Conservation (phyloP, 2,888 invertebrate species). For the Morpho helenor region DNA sequence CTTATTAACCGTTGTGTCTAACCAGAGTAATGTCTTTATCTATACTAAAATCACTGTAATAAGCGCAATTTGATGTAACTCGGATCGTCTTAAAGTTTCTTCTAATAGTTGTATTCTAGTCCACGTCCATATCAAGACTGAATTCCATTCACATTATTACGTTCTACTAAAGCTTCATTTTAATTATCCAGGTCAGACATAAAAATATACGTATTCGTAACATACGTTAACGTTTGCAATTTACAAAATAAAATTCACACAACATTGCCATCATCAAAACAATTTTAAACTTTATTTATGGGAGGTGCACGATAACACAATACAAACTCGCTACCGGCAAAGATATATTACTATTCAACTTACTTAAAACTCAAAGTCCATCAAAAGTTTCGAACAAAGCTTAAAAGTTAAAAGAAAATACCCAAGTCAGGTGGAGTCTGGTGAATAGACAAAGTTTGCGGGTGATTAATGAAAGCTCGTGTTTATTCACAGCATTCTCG, state of each 20-base stretch:
- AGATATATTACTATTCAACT: constrained; percentile 77
- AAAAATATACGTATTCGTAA: too few species aligned
- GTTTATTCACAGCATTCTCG: constrained; percentile 61
- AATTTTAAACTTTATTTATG: constrained; percentile 16
- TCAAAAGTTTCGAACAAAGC: constrained; percentile 75
- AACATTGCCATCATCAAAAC: constrained; percentile 16
- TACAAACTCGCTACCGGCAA: constrained; percentile 35
- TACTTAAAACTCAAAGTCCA: constrained; percentile 76
- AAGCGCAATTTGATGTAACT: too few species aligned
- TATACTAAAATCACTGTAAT: too few species aligned
- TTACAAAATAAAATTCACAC: constrained; percentile 6
- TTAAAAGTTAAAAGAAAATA: constrained; percentile 79
- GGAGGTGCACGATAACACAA: constrained; percentile 29
- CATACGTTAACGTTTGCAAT: not conserved
- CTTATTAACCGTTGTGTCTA: too few species aligned
- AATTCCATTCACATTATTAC: too few species aligned
- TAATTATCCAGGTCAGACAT: too few species aligned
- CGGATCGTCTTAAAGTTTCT: too few species aligned
- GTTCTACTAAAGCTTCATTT: too few species aligned
- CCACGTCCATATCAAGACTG: too few species aligned
- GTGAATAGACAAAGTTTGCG: constrained; percentile 69
- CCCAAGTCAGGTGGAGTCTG: constrained; percentile 72
- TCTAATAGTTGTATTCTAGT: too few species aligned
- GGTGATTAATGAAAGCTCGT: constrained; percentile 71
- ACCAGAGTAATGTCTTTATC: too few species aligned